These are phyloP conservation scores for Zaprionus tsacasi DNA, from an alignment of 1,140 invertebrate species.

Conservation along the genomic window DNA sequence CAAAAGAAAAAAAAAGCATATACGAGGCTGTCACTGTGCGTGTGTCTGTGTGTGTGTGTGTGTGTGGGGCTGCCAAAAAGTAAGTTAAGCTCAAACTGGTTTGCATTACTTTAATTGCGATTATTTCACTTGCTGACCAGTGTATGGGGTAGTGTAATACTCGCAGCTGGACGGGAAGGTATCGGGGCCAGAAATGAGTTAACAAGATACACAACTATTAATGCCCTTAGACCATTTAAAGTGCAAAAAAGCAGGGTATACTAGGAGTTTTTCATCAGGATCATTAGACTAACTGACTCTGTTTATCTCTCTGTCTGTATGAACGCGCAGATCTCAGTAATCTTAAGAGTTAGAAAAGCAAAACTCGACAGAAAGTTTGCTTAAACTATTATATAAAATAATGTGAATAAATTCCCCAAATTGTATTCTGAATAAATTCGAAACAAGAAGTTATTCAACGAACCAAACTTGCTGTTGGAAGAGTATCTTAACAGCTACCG, in stretches of 20 bases:
- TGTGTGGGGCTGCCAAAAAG: constrained; percentile 56
- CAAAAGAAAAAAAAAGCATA: constrained; percentile 44
- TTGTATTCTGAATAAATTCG: no score
- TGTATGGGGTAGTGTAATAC: background rate
- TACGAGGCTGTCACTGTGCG: background rate
- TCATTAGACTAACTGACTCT: no score
- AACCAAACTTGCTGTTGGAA: background rate
- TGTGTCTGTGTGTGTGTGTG: constrained; percentile 8
- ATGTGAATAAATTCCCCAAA: no score
- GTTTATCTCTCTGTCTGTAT: background rate
- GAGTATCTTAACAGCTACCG: background rate
- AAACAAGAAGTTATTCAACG: background rate
- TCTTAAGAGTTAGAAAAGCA: background rate
- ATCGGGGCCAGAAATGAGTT: constrained; percentile 14
- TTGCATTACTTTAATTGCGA: constrained; percentile 77
- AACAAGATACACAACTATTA: constrained; percentile 18
- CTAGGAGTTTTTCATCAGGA: background rate
- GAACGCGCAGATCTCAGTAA: background rate
- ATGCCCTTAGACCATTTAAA: background rate
- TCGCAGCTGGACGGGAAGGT: constrained; percentile 21
- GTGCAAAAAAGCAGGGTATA: background rate
- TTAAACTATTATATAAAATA: no score
- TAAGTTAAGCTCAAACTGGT: constrained; percentile 68
- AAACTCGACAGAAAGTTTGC: background rate
- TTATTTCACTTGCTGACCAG: constrained; percentile 68